phyloP scores from a whole-genome alignment of 2,113 vertebrate species.

The Phocoena sinus region DNA sequence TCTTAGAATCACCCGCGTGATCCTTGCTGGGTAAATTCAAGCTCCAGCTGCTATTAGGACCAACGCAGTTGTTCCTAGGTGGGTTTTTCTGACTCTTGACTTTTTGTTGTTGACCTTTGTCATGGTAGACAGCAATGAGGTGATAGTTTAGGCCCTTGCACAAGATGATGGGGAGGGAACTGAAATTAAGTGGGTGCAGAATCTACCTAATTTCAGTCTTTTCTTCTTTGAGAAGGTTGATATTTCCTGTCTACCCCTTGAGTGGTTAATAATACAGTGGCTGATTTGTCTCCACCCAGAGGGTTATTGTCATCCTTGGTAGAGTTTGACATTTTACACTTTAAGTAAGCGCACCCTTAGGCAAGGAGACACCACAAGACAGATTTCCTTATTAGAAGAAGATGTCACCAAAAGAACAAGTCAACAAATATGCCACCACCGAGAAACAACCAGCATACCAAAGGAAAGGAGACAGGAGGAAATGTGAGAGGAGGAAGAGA shows the following conservation, averaged over 20 bases:
- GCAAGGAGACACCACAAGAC: constrained; percentile 81
- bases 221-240: constrained; percentile 31
- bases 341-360: constrained; percentile 82
- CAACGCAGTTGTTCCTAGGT: not conserved
- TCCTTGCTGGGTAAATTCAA: not conserved
- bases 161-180: not conserved
- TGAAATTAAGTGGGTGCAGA: not conserved
- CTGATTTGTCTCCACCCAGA: constrained; percentile 76
- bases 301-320: constrained; percentile 82
- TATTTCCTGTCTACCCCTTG: constrained; percentile 56
- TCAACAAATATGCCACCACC: constrained; percentile 80
- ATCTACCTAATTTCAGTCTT: not conserved
- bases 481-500: not conserved
- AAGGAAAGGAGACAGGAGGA: not conserved
- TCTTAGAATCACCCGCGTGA: not conserved
- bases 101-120: not conserved
- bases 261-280: constrained; percentile 77
- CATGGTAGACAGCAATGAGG: not conserved
- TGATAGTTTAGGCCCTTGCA: not conserved
- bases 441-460: constrained; percentile 62
- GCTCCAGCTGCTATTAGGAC: not conserved
- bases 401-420: constrained; percentile 84
- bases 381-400: constrained; percentile 83
- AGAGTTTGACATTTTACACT: constrained; percentile 86
- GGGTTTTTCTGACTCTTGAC: not conserved